Conservation (phyloP, 2,113 vertebrate species). For the Grus americana region DNA sequence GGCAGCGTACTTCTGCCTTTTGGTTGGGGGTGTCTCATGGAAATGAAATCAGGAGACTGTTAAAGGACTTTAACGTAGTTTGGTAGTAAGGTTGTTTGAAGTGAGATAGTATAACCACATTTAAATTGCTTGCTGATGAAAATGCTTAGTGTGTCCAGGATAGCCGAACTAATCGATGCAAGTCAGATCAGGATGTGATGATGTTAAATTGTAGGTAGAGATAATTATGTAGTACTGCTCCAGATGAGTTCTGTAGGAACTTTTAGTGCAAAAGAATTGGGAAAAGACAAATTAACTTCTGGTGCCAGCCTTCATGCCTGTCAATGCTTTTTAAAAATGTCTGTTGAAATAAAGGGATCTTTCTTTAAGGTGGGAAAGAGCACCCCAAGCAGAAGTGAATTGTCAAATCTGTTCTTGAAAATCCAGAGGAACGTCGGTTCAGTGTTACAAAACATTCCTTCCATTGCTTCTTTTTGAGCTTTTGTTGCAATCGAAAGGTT, state of each 20-base stretch:
- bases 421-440: background rate
- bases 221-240: background rate
- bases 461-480: background rate
- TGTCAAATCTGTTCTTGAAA: slow-evolving; percentile 2
- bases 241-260: background rate
- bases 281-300: background rate
- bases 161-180: background rate
- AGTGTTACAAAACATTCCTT: background rate
- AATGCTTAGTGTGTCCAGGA: background rate
- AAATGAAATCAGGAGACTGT: background rate
- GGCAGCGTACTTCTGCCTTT: background rate
- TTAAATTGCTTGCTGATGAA: slow-evolving; percentile 1
- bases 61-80: background rate
- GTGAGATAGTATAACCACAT: background rate
- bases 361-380: background rate
- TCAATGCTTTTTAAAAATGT: background rate
- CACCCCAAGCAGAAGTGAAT: background rate
- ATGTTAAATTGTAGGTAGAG: background rate
- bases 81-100: background rate
- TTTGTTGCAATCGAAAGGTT: background rate
- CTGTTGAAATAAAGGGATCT: background rate
- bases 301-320: background rate
- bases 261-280: background rate
- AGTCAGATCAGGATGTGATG: background rate
- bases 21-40: background rate